Base-by-base conservation (phyloP, 1,140 invertebrate genomes). In the Diploscapter pachys region DNA sequence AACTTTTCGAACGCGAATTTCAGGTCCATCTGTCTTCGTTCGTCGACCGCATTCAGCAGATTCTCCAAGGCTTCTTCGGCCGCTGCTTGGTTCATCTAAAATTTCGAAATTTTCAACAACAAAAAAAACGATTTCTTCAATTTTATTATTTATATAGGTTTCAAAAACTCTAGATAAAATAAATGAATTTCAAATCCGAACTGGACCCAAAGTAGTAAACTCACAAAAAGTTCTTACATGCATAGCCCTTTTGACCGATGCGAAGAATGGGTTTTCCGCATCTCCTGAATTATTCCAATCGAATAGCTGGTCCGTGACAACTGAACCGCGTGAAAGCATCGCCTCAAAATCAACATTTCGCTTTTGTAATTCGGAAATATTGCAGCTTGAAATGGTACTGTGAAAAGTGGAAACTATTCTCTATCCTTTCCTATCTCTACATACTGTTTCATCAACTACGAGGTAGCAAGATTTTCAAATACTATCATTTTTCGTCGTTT, bases 301-400 rank as follows among this genome's bases (percentile, higher is more conserved):
- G 51, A 78, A 78, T 5, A 75, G 51, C 52, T 78, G 75, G 56
- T 78, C 77, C 55, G 64, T 78, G n/a, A 78, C 70, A 0, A 76
- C 57, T 56, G 59, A 72, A 52, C 77, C 77, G 53, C 77, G 54
- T 0, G 73, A 65, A 11, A 76, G 65, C 52, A 78, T 54, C 5
- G 77, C 77, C 69, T 78, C 57, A 55, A 76, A 78, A 8, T 8
- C 8, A 50, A 68, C 1, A 2, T 65, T 65, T 6, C 51, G 57
- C 9, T 13, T 11, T 13, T 11, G 57, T 59, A 1, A 59, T 59
- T 9, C 9, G 9, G 9, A 59, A 9, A 59, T 9, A 59, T 11
- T 59, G 57, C 31, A 31, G 31, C 31, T 31, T 31, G 31, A 31
- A 31, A 31, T 0, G 13, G 1, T 59, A 59, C 57, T 11, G 57